These are phyloP conservation scores for Isichthys henryi DNA, from an alignment of 2,113 vertebrate genomes.

Conservation along the genomic window DNA sequence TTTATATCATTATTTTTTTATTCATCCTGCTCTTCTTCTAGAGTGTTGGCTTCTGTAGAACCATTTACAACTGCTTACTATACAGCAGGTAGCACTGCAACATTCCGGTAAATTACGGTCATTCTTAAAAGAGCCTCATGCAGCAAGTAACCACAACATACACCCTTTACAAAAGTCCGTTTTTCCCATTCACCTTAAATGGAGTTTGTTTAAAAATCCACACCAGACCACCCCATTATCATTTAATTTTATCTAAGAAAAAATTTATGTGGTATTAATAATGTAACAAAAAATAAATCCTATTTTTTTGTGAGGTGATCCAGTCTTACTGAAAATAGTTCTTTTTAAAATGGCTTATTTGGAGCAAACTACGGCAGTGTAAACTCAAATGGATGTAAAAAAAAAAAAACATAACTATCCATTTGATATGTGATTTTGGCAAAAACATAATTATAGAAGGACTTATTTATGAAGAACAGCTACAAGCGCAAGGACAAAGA, in stretches of 20 bases:
- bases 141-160: not conserved
- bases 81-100: not conserved
- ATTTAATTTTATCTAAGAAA: not conserved
- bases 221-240: not conserved
- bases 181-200: conserved; percentile 24
- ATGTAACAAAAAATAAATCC: not conserved
- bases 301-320: not conserved
- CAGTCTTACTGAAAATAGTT: not conserved
- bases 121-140: conserved; percentile 10
- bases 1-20: not conserved
- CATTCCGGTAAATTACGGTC: not conserved
- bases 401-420: conserved; percentile 2
- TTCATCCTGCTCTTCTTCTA: not conserved
- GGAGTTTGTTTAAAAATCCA: conserved; percentile 22
- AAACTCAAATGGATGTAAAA: conserved; percentile 12
- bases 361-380: not conserved
- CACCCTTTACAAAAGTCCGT: conserved; percentile 11
- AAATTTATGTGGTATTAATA: conserved; percentile 1
- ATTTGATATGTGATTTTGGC: conserved; percentile 9
- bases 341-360: not conserved
- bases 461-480: not conserved
- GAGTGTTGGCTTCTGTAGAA: not conserved
- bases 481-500: not conserved
- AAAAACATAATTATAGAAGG: not conserved
- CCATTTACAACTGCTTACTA: not conserved